Evolutionary conservation across 2,888 invertebrate species (phyloP), one percentile per base, ranked within the genome.

Genomic region (Brachyptera risi): DNA sequence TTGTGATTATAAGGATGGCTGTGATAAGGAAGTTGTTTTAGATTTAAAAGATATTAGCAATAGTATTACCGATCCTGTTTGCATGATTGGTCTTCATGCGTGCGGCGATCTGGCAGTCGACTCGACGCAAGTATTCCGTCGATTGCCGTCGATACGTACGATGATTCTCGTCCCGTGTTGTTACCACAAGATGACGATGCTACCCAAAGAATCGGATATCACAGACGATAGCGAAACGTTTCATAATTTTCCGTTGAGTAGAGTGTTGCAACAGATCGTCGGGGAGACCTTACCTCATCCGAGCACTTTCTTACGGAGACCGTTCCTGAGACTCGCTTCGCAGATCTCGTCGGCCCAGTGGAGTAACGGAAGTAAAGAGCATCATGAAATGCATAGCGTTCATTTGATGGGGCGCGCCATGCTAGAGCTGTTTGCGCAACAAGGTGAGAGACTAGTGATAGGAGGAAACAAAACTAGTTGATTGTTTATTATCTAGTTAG

Each of bases 81-180:
- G 80, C 60, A 70, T 86, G 65, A 76, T 82, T 62, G 90, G 90
- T 1, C 78, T 91, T 7, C 91, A 91, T 71, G 85, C 89, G 4
- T 91, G 91, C 69, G 90, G 87, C 0, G 90, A 90, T 76, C 78
- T 91, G 60, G 85, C 87, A 40, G 78, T 88, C 21, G 79, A 81
- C 59, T 83, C 87, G 7, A 79, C 88, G 54, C 79, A 82, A 68
- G 74, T 89, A 66, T 90, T 88, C 27, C 26, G 57, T 1, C 40
- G 23, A 19, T 2, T 61, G 17, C 47, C 31, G n/a, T 27, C 24
- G 13, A 13, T 60, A 1, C 47, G 51, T 21, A 15, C 40, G 2
- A 71, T 89, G 21, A 78, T 86, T 47, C 76, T 90, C 13, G 84
- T 90, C 80, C 87, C 90, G 2, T 91, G 91, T 69, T 91, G 91